These are phyloP conservation scores for Natator depressus DNA, from an alignment of 2,113 vertebrate genomes.

Conservation along the genomic window DNA sequence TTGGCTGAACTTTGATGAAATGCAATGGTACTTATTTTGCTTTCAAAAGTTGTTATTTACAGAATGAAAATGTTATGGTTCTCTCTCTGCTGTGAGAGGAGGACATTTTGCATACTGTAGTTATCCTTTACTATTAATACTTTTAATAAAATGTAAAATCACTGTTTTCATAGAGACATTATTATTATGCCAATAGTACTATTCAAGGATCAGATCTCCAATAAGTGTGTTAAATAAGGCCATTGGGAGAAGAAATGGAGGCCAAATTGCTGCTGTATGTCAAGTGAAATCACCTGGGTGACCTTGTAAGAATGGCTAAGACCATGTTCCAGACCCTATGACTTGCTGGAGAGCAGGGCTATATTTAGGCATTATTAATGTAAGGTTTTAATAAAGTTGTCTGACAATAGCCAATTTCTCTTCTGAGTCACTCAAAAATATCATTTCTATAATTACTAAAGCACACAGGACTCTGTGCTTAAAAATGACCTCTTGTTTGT, in stretches of 20 bases:
- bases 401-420: constrained; percentile 17
- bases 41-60: not conserved
- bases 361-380: constrained; percentile 54
- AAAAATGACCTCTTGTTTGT: constrained; percentile 64
- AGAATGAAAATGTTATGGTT: not conserved
- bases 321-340: constrained; percentile 36
- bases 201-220: constrained; percentile 66
- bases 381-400: constrained; percentile 30
- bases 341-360: constrained; percentile 34
- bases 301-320: constrained; percentile 65
- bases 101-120: not conserved
- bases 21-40: not conserved
- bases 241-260: constrained; percentile 61
- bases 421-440: constrained; percentile 6
- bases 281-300: constrained; percentile 70
- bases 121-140: constrained; percentile 47
- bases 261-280: constrained; percentile 39
- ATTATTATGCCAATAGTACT: constrained; percentile 69
- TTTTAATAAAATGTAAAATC: constrained; percentile 65
- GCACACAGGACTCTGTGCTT: constrained; percentile 31
- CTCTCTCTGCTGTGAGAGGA: not conserved
- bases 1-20: not conserved
- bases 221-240: constrained; percentile 59
- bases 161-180: constrained; percentile 66
- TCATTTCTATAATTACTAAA: constrained; percentile 38